Conservation (phyloP, 2,797 vertebrate genomes). For the Buphagus erythrorhynchus region DNA sequence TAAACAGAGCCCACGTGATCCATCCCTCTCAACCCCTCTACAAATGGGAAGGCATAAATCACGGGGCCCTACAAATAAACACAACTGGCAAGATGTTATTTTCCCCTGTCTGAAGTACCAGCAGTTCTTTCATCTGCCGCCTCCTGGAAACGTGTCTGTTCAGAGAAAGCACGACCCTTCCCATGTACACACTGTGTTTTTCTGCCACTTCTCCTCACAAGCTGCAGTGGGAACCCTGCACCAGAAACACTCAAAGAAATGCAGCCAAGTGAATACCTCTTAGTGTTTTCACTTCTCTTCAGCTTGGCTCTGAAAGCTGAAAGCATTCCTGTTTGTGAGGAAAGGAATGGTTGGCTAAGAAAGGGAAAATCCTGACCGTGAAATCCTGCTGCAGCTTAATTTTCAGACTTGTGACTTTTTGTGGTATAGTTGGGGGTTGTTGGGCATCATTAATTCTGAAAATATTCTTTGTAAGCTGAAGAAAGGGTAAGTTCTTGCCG, state of each 20-base stretch:
- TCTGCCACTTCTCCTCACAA: conserved; percentile 33
- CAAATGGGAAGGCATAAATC: conserved; percentile 76
- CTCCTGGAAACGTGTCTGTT: conserved; percentile 59
- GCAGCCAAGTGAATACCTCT: conserved; percentile 50
- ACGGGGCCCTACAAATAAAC: conserved; percentile 74
- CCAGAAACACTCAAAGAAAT: conserved; percentile 51
- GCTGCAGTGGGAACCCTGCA: conserved; percentile 11
- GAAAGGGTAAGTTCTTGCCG: not conserved
- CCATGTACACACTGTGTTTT: conserved; percentile 53
- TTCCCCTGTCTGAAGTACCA: conserved; percentile 69
- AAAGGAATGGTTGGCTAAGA: conserved; percentile 13
- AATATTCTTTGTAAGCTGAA: conserved; percentile 51
- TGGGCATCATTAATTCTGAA: conserved; percentile 56
- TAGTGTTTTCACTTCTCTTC: conserved; percentile 47
- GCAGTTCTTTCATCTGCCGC: conserved; percentile 69
- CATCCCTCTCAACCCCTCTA: conserved; percentile 53
- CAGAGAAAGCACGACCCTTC: conserved; percentile 39
- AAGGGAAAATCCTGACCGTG: conserved; percentile 36
- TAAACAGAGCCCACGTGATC: conserved; percentile 70
- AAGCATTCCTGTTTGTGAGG: conserved; percentile 54
- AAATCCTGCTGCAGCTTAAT: conserved; percentile 7
- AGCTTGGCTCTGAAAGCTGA: conserved; percentile 46
- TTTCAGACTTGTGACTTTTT: conserved; percentile 52
- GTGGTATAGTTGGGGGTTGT: conserved; percentile 7
- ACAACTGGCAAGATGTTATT: conserved; percentile 74